Evolutionary conservation across 2,888 invertebrate species (phyloP), one percentile per base, ranked within the genome.

Genomic region (Phymatocera aterrima): DNA sequence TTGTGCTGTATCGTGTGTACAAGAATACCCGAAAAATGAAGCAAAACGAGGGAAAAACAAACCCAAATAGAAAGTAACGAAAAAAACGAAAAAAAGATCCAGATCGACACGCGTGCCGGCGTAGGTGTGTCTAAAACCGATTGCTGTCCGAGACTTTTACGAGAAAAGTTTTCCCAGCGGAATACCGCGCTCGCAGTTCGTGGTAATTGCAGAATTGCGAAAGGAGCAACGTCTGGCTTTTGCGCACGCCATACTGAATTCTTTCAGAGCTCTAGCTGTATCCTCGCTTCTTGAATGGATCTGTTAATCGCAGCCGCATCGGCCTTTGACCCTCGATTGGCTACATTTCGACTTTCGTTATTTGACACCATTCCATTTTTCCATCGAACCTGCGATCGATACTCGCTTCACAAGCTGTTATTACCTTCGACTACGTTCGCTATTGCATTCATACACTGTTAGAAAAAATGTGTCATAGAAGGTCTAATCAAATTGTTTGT

Each of bases 121-220:
- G 37, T 64, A 15, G 34, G 12, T 18, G 37, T 64, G 64, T 64
- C 64, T 18, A 37, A 18, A 64, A 37, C 64, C 64, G 64, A 64
- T 64, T 64, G 64, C 64, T 64, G 64, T 37, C 37, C 37, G 10
- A 64, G 24, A 68, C 68, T 46, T 68, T 43, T 68, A 43, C 68
- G 68, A 68, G 68, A 46, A 24, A 68, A 68, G 68, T 68, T 68
- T 68, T 43, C 46, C 68, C 68, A 24, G n/a, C 68, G 15, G 46
- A 46, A 46, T 34, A 28, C 8, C 31, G 28, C 10, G 31, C 60
- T 28, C 60, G 10, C n/a, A 28, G 15, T 28, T 68, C 46, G 34
- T 46, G 46, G 46, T 68, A 46, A 68, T 68, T 68, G 68, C 43
- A 68, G 43, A 68, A 43, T 15, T 12, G 5, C 46, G 28, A 43